Evolutionary conservation across 2,797 vertebrate genomes (phyloP), one percentile per base, ranked within the genome.

Genomic region (Manis javanica): DNA sequence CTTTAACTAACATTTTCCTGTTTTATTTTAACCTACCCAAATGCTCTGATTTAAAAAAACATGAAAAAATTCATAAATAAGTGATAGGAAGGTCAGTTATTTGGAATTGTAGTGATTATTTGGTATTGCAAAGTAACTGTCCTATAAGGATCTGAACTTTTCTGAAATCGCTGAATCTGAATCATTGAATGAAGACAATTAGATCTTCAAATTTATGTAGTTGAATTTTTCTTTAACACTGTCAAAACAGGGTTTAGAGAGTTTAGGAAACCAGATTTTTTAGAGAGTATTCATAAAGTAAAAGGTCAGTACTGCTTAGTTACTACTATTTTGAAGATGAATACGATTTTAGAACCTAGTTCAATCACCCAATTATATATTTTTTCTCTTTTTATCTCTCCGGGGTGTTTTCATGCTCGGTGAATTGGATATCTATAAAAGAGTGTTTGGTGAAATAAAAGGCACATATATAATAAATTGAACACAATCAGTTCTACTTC

Each of bases 381-480:
- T 82, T 29, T 10, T 93, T 93, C n/a, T 24, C 4, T 89, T 96
- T 37, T 55, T 79, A 68, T 90, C 51, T 3, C 59, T 69, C 24
- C 18, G 29, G 83, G 18, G 34, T 57, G 37, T 85, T 89, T 96
- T 91, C 14, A 84, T 90, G 51, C 3, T 92, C 79, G 31, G 18
- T 68, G 34, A 11, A 74, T 91, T 84, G 26, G 8, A 23, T 78
- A 96, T 63, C 4, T 64, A 69, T 94, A 95, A 95, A 93, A 84
- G 2, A 46, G 1, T 63, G n/a, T 1, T 68, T 90, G 71, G 12
- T 1, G 79, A 96, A 95, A 83, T 95, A 66, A 51, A 64, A 95
- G 69, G 68, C 29, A 75, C 42, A 86, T 66, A 64, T 19, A 59
- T 88, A 49, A 75, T 85, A 85, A 93, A 92, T 71, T 85, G 79